These are phyloP conservation scores for Xiphophorus birchmanni DNA, from an alignment of 2,797 vertebrate genomes.

Conservation along the genomic window DNA sequence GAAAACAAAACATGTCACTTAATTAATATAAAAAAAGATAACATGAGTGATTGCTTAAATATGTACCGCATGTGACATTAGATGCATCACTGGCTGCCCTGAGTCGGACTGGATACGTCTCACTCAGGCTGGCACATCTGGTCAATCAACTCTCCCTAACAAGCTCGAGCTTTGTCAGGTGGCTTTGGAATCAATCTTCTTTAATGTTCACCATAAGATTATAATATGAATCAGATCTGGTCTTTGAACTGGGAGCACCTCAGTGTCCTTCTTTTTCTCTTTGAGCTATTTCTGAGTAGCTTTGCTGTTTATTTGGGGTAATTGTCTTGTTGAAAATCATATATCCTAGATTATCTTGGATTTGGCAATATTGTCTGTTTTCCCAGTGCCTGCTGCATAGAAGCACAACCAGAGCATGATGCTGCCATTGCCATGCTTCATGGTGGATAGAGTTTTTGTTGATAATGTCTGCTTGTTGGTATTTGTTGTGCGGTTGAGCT, in stretches of 20 bases:
- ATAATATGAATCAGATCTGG: neutral
- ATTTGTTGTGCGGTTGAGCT: neutral
- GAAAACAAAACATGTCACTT: neutral
- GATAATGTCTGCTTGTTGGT: neutral
- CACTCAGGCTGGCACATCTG: neutral
- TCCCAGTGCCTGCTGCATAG: neutral
- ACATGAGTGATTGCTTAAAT: neutral
- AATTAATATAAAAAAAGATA: neutral
- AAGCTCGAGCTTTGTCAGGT: neutral
- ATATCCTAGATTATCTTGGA: neutral
- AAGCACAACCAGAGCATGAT: neutral
- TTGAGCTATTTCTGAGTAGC: neutral
- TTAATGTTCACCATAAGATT: neutral
- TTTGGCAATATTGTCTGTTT: neutral
- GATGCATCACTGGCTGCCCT: neutral
- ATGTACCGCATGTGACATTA: neutral
- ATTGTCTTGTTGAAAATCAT: neutral
- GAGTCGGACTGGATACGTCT: neutral
- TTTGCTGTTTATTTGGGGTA: neutral
- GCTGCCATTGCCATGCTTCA: neutral
- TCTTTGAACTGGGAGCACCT: neutral
- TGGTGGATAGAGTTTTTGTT: neutral
- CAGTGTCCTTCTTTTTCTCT: neutral
- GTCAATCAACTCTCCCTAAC: neutral
- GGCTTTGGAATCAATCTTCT: neutral